Base-by-base conservation (phyloP, 2,888 invertebrate species). In the Mechanitis mazaeus region DNA sequence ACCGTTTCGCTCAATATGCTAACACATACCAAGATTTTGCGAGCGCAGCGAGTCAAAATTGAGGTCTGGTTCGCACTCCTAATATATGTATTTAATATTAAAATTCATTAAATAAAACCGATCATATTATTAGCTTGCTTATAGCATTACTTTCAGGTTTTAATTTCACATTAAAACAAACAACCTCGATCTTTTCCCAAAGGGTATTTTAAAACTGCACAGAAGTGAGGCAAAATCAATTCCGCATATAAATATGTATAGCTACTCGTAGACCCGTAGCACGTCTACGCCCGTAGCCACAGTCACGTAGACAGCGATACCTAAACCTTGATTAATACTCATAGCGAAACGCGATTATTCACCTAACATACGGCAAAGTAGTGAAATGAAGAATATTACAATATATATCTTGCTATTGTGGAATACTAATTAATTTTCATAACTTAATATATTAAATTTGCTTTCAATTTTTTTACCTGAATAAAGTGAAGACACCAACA, bases 191-290 rank as follows among this genome's bases (percentile, higher is more conserved):
- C 46, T n/a, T 54, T 33, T 61, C 33, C 54, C 54, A 20, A 20
- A 20, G 20, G 45, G 71, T 74, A 68, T 70, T 62, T 63, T 61
- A 72, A 75, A 72, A 74, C 68, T 67, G 74, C 68, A 59, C 45
- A 55, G 79, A 78, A 82, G 77, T 74, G 67, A 72, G 76, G 64
- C 69, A 77, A 81, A 81, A 81, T 83, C 79, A 80, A 84, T 81
- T 69, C 71, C 66, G 54, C 46, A 28, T 57, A 50, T 61, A 68
- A 57, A 61, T 58, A 66, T 55, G 47, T 63, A 61, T 61, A 60
- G 33, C 42, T 53, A 61, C 66, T 64, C 69, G 68, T 70, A 73
- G 68, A 69, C 68, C 68, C 69, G 68, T 64, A 64, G 66, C 59
- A 11, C 45, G 55, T 60, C 73, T 73, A 71, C 74, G 72, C 70